Evolutionary conservation across 2,113 vertebrate species (phyloP), one percentile per base, ranked within the genome.

Genomic region (Mormyrus iriodes): DNA sequence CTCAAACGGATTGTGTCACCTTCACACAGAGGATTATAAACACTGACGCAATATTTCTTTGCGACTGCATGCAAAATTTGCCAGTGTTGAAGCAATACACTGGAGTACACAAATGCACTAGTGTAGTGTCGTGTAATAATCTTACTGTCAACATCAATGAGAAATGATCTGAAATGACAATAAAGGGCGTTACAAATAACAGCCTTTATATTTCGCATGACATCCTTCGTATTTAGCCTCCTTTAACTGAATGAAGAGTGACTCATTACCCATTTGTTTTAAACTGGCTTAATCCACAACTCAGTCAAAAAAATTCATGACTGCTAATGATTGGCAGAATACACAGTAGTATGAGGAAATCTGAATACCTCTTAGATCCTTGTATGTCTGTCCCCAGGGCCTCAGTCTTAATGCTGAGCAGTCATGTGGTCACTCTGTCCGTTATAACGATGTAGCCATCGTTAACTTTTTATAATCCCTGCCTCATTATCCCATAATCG

Each of bases 381-480:
- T 21, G 21, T 24, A 15, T 89, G 19, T 82, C 35, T 35, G 83
- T 55, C 31, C 48, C 49, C 12, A 24, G 15, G n/a, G 3, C 4
- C 49, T 15, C 24, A 4, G 2, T 35, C 82, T n/a, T 31, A 35
- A 92, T 86, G 89, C 90, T 89, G 82, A 88, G 21, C 91, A 91
- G 89, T 76, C 91, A 93, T 92, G 91, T 91, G 91, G 92, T 65
- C 83, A 24, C 61, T 87, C 90, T 89, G 92, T 93, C 92, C 92
- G 89, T 94, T 91, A 88, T 88, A 84, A 88, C 89, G 89, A 92
- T 90, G 90, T 93, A 92, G 51, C 61, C 91, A 93, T 93, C 91
- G 92, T 92, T 93, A 93, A 94, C 92, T 93, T 94, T 94, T 91
- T 91, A 94, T 94, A 95, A 94, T 95, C 95, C 94, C 94, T 93